phyloP scores from a whole-genome alignment of 2,888 invertebrate genomes.

The Lycia hirtaria region DNA sequence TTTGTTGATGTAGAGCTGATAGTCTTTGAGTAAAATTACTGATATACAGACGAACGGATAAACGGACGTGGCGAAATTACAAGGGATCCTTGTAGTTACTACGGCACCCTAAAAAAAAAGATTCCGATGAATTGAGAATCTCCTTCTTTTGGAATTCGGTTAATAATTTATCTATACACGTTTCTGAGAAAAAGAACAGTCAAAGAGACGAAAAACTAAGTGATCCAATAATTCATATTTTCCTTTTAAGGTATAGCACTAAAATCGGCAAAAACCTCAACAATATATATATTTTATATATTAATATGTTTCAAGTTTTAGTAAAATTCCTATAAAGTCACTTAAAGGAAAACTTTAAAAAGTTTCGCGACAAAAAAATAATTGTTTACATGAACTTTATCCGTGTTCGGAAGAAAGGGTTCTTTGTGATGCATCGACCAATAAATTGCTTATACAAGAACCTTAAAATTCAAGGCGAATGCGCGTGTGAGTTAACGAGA shows the following conservation, averaged over 20 bases:
- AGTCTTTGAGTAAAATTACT: too few species aligned
- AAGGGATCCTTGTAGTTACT: too few species aligned
- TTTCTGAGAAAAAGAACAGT: too few species aligned
- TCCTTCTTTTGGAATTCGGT: too few species aligned
- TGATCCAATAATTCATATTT: too few species aligned
- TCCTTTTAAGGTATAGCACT: neutral
- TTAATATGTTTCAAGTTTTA: conserved; percentile 5
- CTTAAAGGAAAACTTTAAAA: conserved; percentile 27
- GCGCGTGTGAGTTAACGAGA: conserved; percentile 51
- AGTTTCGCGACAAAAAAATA: conserved; percentile 43
- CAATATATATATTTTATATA: neutral
- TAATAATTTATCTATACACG: too few species aligned
- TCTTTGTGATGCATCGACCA: conserved; percentile 58
- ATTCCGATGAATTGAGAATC: too few species aligned
- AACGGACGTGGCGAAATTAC: too few species aligned
- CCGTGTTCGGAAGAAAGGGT: conserved; percentile 53
- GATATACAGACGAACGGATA: too few species aligned
- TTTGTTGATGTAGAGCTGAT: too few species aligned
- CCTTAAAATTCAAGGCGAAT: conserved; percentile 57
- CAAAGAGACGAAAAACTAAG: too few species aligned
- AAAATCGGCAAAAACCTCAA: neutral
- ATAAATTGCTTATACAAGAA: conserved; percentile 64
- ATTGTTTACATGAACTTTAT: conserved; percentile 52
- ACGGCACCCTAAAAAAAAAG: too few species aligned
- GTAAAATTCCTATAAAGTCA: conserved; percentile 16